phyloP scores from a whole-genome alignment of 2,888 invertebrate genomes.

The Agrotis puta region DNA sequence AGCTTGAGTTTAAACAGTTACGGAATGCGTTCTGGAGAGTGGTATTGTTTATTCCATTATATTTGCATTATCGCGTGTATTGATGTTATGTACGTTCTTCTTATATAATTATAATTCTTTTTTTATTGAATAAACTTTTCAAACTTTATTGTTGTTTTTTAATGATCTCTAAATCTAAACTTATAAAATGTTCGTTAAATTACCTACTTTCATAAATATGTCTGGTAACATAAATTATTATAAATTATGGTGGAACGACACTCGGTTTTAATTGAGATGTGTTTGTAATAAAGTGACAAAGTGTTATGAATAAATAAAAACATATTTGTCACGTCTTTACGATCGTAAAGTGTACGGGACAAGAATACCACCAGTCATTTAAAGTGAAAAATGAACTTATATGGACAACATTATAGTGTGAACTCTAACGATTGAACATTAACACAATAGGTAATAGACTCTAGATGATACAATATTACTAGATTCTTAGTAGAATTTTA shows the following conservation, averaged over 20 bases:
- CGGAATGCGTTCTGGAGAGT: conserved; percentile 72
- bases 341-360: conserved; percentile 37
- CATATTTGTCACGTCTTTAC: conserved; percentile 33
- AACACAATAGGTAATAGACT: no score
- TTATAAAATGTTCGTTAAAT: no score
- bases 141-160: conserved; percentile 55
- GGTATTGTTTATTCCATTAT: conserved; percentile 82
- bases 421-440: no score
- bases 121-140: conserved; percentile 76
- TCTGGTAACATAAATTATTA: no score
- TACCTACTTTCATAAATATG: no score
- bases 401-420: no score
- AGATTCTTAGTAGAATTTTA: no score
- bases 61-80: conserved; percentile 83
- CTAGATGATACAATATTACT: no score
- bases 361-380: no score
- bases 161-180: no score
- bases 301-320: conserved; percentile 53
- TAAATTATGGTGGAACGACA: not conserved
- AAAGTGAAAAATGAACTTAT: no score
- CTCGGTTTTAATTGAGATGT: conserved; percentile 40
- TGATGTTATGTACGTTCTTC: conserved; percentile 80
- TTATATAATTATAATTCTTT: conserved; percentile 76
- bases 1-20: conserved; percentile 64
- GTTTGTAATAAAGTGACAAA: conserved; percentile 56